A percentile compares a stretch with the other conserved stretches of the same genome.
These are phyloP conservation scores for Myanophis thanlyinensis DNA, from an alignment of 2,113 vertebrate genomes.

Conservation along the genomic window DNA sequence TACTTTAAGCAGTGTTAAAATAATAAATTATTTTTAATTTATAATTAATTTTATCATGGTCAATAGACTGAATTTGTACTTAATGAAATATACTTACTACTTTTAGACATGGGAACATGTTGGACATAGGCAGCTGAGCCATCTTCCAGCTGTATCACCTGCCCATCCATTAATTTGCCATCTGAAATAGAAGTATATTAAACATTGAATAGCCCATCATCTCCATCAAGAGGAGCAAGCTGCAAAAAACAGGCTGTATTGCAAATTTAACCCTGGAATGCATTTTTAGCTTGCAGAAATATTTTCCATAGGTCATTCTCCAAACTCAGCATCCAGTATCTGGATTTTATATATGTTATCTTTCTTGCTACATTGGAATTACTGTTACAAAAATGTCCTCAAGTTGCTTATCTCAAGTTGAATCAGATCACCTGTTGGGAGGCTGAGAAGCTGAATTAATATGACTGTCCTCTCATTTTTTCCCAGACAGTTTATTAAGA, in stretches of 20 bases:
- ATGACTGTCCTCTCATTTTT: background rate
- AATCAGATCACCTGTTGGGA: background rate
- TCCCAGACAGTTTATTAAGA: background rate
- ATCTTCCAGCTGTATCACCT: conserved; percentile 97
- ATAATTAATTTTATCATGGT: background rate
- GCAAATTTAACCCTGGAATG: background rate
- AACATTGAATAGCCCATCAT: background rate
- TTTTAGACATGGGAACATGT: conserved; percentile 91
- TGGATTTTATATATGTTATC: background rate
- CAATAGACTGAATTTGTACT: conserved; percentile 28
- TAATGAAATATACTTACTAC: conserved; percentile 75
- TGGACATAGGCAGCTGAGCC: conserved; percentile 97
- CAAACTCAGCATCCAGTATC: background rate
- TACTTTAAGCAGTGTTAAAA: background rate
- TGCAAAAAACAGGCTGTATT: background rate
- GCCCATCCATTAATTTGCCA: conserved; percentile 94
- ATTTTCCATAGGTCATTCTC: background rate
- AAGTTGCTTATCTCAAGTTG: background rate
- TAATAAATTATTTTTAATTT: background rate
- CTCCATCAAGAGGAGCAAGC: background rate
- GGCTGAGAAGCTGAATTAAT: background rate
- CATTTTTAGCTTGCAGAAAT: too few species aligned
- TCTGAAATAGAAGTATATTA: conserved; percentile 73
- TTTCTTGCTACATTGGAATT: background rate
- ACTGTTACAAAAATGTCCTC: background rate